phyloP scores from a whole-genome alignment of 2,113 vertebrate species.

The Lophius piscatorius region DNA sequence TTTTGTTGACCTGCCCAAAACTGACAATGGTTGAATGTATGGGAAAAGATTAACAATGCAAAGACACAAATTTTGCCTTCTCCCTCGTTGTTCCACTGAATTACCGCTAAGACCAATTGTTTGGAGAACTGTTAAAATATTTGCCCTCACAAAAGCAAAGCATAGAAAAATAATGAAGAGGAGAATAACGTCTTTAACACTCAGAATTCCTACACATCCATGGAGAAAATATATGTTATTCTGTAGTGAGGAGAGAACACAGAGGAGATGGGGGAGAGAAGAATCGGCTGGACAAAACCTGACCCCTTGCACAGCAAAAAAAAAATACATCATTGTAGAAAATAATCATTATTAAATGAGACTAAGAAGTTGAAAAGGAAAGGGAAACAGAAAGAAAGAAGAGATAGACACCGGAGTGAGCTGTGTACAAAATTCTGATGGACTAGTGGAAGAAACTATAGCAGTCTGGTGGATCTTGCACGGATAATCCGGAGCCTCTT shows the following conservation, averaged over 20 bases:
- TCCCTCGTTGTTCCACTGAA: no score
- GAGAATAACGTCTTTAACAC: neutral
- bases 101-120: no score
- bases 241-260: neutral
- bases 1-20: constrained; percentile 59
- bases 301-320: constrained; percentile 35
- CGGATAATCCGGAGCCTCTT: constrained; percentile 45
- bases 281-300: constrained; percentile 48
- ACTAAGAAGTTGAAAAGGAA: constrained; percentile 62
- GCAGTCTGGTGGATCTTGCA: no score
- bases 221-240: constrained; percentile 1
- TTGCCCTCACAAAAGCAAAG: no score
- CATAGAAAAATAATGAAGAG: neutral
- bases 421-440: no score
- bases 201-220: neutral
- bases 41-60: constrained; percentile 63
- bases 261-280: constrained; percentile 10
- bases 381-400: constrained; percentile 46
- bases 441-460: no score
- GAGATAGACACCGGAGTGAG: constrained; percentile 47
- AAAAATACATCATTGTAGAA: constrained; percentile 44
- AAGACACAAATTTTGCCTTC: no score
- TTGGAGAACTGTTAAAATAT: no score
- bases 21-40: constrained; percentile 65
- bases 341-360: constrained; percentile 51